Conservation (phyloP, 2,797 vertebrate genomes). For the Smutsia temminckii region DNA sequence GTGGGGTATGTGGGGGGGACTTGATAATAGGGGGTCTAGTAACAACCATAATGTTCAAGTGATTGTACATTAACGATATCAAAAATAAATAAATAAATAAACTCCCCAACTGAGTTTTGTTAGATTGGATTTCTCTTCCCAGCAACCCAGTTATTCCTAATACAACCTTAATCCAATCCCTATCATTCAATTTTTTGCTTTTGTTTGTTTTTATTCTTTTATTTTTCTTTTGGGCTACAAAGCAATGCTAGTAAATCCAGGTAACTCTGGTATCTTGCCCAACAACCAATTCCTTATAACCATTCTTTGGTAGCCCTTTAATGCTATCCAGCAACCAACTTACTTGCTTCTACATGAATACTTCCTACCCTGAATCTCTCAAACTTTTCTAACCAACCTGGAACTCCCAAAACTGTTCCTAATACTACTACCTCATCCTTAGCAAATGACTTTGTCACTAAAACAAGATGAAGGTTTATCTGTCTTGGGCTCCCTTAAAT, state of each 20-base stretch:
- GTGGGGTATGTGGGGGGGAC: no score
- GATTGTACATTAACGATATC: no score
- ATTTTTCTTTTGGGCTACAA: background rate
- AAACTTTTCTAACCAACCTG: background rate
- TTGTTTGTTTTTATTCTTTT: slow-evolving; percentile 7
- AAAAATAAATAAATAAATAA: no score
- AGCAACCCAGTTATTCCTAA: background rate
- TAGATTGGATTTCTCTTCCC: background rate
- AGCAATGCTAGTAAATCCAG: background rate
- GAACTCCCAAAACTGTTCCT: background rate
- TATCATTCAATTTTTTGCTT: background rate
- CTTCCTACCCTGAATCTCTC: background rate
- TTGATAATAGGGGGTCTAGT: no score
- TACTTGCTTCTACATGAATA: background rate
- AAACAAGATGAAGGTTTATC: slow-evolving; percentile 11
- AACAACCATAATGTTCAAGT: no score
- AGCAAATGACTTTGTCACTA: background rate
- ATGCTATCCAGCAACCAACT: background rate
- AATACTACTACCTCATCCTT: background rate
- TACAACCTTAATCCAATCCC: background rate
- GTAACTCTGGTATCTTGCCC: background rate
- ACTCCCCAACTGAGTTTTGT: background rate
- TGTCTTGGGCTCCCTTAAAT: background rate
- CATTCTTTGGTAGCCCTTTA: background rate
- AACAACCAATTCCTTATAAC: slow-evolving; percentile 1